Base-by-base conservation (phyloP, 2,113 vertebrate genomes). In the Ploceus nigricollis region DNA sequence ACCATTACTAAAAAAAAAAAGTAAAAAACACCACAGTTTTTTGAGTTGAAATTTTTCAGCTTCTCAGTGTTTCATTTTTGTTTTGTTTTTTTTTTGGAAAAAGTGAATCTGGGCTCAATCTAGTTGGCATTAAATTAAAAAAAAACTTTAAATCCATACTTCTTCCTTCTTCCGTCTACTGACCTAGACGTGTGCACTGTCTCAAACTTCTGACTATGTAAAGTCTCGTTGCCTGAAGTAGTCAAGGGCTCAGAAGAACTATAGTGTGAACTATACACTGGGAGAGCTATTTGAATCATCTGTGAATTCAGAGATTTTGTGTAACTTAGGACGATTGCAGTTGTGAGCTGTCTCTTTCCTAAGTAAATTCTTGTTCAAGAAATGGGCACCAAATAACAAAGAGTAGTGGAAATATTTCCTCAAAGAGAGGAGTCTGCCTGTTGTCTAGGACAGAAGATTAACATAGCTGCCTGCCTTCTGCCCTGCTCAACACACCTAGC, bases 291-390 rank as follows among this genome's bases (percentile, higher is more conserved):
- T 70, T n/a, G 39, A 85, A 39, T 90, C 42, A 37, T 77, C 60
- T 70, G 19, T 89, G 28, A 33, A n/a, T 92, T 72, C 68, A 17
- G 63, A 51, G 53, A 45, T 53, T 73, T 71, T 54, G 35, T 66
- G 66, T 64, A 51, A 16, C 72, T 75, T 79, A 37, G 57, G 28
- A 78, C 5, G 6, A 13, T 57, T 70, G 76, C 77, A 72, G 53
- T 61, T n/a, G 30, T 63, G 33, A 89, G 45, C 56, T 93, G 13
- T 90, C 71, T 93, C 25, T 78, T 63, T 27, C 65, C 33, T 40
- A 39, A 93, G 40, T 53, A 63, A 94, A 76, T 75, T 75, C 80
- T 61, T 71, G 14, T 84, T 87, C 66, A 63, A 63, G 77, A 61
- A 76, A 66, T 3, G 0, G 4, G 11, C 2, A 1, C 15, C 40